Evolutionary conservation across 2,113 vertebrate genomes (phyloP), one percentile per base, ranked within the genome.

Genomic region (Hyperopisus bebe): DNA sequence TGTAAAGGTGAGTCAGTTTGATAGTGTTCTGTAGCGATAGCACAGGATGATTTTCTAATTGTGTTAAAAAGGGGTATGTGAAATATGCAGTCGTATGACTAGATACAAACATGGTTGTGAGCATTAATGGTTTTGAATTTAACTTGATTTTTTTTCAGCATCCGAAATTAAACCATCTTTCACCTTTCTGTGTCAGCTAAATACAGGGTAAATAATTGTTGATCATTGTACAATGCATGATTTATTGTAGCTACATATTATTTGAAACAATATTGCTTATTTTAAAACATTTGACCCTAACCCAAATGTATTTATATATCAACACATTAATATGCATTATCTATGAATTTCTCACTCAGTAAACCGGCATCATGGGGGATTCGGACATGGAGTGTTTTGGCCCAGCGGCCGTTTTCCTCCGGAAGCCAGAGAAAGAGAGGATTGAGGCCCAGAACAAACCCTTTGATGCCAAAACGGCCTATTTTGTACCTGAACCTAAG

Each of bases 391-490:
- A 97, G 0, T 50, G 92, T 50, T 98, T 96, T 90, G 97, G 97
- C 91, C 91, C 90, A 35, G 98, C 97, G 0, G 96, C 97, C 90
- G 84, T 97, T 0, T 98, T 91, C 90, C 97, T 99, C 92, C 94
- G 97, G 1, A 98, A 98, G 44, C 92, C 97, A 46, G 97, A 97
- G 47, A 96, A 92, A 90, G 97, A 99, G 91, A 93, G 97, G 31
- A 93, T 98, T 0, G 97, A 97, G 51, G 93, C 95, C 89, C 94
- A 95, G 35, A 95, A 97, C 86, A 96, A 90, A 90, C 97, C 97
- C 0, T 98, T 98, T 21, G 97, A 98, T 93, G 97, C 97, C 74
- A 98, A 97, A 93, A n/a, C 93, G 0, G 96, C 97, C 0, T 97
- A 93, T 88, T 98, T 94, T 88, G 96, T 98, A 91, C 19, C 0